A percentile compares a stretch with the other conserved stretches of the same genome.
phyloP scores from a whole-genome alignment of 2,797 vertebrate genomes.

The Borostomias antarcticus region DNA sequence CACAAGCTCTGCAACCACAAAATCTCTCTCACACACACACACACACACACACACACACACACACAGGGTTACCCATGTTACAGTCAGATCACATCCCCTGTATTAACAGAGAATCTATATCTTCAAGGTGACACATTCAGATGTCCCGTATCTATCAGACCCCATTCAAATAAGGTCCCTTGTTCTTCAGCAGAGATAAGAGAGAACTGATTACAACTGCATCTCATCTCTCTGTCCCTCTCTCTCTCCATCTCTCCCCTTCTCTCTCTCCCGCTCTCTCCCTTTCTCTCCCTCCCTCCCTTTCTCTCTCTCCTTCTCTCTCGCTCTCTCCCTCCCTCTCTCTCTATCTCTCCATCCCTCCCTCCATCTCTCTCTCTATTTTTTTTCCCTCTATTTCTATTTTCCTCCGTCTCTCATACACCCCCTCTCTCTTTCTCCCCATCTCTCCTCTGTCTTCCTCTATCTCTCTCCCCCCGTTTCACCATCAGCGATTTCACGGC shows the following conservation, averaged over 20 bases:
- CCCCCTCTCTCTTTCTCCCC: neutral
- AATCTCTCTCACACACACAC: neutral
- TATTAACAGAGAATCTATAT: slow-evolving; percentile 12
- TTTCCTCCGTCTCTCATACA: neutral
- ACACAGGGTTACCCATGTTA: neutral
- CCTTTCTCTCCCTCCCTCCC: neutral
- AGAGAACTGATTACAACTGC: slow-evolving; percentile 15
- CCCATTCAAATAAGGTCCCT: slow-evolving; percentile 22
- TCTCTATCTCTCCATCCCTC: neutral
- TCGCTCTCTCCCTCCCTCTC: slow-evolving; percentile 1
- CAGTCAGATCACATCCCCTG: slow-evolving; percentile 7
- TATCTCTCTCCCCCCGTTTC: slow-evolving; percentile 7
- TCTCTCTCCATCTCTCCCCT: too few relatives aligned
- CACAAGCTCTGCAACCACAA: neutral
- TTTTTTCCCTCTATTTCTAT: neutral
- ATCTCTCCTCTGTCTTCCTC: neutral
- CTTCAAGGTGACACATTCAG: slow-evolving; percentile 16
- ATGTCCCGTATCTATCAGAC: slow-evolving; percentile 14
- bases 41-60: neutral
- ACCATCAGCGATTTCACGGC: slow-evolving; percentile 42
- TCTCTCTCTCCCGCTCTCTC: neutral
- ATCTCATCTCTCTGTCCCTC: neutral
- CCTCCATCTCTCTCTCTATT: neutral
- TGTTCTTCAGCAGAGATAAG: slow-evolving; percentile 27
- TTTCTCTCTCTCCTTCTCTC: neutral